Evolutionary conservation across 2,797 vertebrate genomes (phyloP).

Genomic region (Coendou prehensilis): DNA sequence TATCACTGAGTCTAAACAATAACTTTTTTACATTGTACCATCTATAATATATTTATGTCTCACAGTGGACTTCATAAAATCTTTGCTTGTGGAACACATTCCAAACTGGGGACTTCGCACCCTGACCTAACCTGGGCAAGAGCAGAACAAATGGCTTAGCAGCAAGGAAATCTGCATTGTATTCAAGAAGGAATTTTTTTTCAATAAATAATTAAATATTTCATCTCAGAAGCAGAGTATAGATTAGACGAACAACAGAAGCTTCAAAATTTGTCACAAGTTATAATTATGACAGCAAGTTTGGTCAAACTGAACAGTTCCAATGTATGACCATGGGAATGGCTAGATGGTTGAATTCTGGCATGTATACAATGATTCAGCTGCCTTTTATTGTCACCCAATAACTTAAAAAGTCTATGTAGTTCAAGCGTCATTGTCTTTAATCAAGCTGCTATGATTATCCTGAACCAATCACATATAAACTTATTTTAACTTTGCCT

Average conservation of each 20-base stretch:
- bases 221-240: background rate
- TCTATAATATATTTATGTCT: background rate
- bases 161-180: background rate
- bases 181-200: background rate
- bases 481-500: background rate
- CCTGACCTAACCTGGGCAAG: too few species aligned
- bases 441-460: background rate
- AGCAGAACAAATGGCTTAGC: background rate
- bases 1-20: background rate
- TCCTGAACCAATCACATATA: background rate
- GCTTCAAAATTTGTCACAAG: background rate
- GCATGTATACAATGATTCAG: background rate
- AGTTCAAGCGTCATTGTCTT: background rate
- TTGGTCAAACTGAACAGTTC: background rate
- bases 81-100: background rate
- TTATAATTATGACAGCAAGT: background rate
- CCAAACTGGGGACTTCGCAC: background rate
- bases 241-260: background rate
- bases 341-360: background rate
- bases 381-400: background rate
- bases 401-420: background rate
- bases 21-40: background rate
- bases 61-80: background rate
- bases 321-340: background rate
- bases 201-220: background rate